Conservation (phyloP, 2,113 vertebrate species). For the Stigmatopora argus region DNA sequence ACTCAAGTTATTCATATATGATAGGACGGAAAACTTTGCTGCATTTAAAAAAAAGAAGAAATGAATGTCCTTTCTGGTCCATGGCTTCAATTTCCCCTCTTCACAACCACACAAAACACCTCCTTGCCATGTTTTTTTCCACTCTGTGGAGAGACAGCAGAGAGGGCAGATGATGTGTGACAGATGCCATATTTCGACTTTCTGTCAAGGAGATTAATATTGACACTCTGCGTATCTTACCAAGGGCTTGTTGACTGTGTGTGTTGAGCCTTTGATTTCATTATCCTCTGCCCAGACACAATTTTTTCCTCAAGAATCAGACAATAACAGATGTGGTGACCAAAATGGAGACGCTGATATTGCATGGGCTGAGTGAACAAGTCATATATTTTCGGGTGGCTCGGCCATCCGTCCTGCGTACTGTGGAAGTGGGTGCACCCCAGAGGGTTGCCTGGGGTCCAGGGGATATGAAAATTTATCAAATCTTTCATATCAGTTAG, state of each 20-base stretch:
- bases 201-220: constrained; percentile 81
- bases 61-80: constrained; percentile 38
- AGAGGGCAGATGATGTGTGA: constrained; percentile 75
- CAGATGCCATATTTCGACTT: constrained; percentile 79
- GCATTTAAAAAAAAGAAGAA: background rate
- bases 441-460: constrained; percentile 34
- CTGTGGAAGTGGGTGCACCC: constrained; percentile 54
- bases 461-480: constrained; percentile 47
- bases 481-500: constrained; percentile 27
- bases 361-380: constrained; percentile 63
- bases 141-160: constrained; percentile 67
- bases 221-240: constrained; percentile 78
- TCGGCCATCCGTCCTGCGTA: constrained; percentile 59
- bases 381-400: constrained; percentile 59
- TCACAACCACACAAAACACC: constrained; percentile 45
- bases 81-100: constrained; percentile 47
- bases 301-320: constrained; percentile 75
- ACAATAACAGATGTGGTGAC: constrained; percentile 77
- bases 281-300: constrained; percentile 70
- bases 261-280: constrained; percentile 75
- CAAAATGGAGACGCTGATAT: constrained; percentile 67
- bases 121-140: constrained; percentile 54
- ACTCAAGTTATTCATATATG: background rate
- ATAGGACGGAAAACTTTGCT: background rate
- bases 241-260: constrained; percentile 71